Evolutionary conservation across 2,888 invertebrate species (phyloP).

Genomic region (Metellina segmentata): DNA sequence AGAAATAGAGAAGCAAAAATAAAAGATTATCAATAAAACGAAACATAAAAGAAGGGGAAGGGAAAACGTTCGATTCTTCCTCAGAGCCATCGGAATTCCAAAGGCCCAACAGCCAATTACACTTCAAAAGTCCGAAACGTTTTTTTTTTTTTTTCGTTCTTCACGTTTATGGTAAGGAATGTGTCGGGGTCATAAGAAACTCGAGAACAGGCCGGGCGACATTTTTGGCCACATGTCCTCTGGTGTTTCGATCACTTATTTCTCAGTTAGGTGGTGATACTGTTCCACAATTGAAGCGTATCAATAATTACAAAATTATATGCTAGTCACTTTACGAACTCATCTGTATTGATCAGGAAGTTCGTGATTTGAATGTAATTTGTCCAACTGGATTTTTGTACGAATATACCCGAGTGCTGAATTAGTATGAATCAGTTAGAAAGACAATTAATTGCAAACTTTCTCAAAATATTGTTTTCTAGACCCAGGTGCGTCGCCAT

Average conservation of each 20-base stretch:
- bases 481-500: too few relatives aligned
- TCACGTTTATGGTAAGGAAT: conserved; percentile 61
- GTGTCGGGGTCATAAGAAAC: conserved; percentile 53
- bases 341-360: background rate
- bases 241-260: background rate
- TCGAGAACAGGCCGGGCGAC: conserved; percentile 20
- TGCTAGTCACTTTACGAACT: background rate
- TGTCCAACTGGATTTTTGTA: background rate
- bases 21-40: conserved; percentile 64
- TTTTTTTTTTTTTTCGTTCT: conserved; percentile 23
- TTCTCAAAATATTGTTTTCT: too few relatives aligned
- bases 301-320: too few relatives aligned
- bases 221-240: conserved; percentile 51
- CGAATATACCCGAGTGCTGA: background rate
- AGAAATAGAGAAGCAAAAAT: conserved; percentile 5
- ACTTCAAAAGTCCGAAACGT: conserved; percentile 46
- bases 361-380: background rate
- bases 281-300: too few relatives aligned
- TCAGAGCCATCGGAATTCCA: conserved; percentile 67
- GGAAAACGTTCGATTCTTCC: conserved; percentile 69
- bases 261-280: background rate
- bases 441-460: too few relatives aligned
- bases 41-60: conserved; percentile 32
- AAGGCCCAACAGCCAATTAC: conserved; percentile 69
- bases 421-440: too few relatives aligned